Base-by-base conservation (phyloP, 2,113 vertebrate genomes). In the Rhea americana region DNA sequence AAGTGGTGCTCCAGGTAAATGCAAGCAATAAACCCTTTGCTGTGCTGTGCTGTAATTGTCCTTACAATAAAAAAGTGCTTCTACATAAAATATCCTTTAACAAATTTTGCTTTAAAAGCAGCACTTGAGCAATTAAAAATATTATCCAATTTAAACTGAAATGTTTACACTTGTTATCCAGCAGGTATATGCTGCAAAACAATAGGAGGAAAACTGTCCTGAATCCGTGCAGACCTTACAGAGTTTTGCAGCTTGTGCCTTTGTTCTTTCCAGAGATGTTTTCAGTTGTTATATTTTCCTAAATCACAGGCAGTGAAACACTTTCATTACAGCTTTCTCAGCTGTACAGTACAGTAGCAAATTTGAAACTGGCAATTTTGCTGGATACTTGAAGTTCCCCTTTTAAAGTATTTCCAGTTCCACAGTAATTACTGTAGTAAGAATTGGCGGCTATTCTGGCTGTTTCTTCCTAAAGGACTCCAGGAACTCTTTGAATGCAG, bases 331-430 rank as follows among this genome's bases (percentile, higher is more conserved):
- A 71, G 30, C 63, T 85, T 88, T 80, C 82, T 91, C 67, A 71
- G 55, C 50, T 53, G 53, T 25, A 58, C 26, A 78, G 17, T 53
- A 70, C 43, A 74, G 48, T 59, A 68, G 51, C 43, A 56, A 83
- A 47, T 61, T 74, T 84, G 56, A 65, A 86, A 78, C 1, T 4
- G 48, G n/a, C 56, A 91, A 63, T 43, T 43, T 32, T 51, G 39
- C 48, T 65, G 65, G 71, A 90, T 81, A 67, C 25, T 86, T 71
- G 56, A 76, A 91, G 39, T 55, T 93, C 74, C 87, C 85, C 68
- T 66, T 84, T 47, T 41, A 68, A 77, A 56, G 28, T 50, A 90
- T 65, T 88, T 94, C 37, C 56, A 78, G 47, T 82, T 93, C n/a
- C 47, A 41, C 26, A 59, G 63, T 67, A 90, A 85, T 87, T 90